These are phyloP conservation scores for Hydropsyche betteni DNA, from an alignment of 2,888 invertebrate species.

Conservation along the genomic window DNA sequence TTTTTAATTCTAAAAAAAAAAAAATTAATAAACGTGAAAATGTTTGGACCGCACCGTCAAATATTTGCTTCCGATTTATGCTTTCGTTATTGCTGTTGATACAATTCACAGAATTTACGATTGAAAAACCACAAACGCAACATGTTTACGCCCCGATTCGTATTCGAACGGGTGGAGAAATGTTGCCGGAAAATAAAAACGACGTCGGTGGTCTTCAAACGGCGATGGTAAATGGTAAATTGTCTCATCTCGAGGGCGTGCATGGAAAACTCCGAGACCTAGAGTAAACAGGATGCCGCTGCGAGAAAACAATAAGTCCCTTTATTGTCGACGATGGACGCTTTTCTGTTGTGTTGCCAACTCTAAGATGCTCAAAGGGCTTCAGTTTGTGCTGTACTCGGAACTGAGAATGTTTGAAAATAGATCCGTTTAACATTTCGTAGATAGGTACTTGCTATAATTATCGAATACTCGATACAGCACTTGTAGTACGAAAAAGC, in stretches of 20 bases:
- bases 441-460: no score
- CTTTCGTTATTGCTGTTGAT: neutral
- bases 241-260: conserved; percentile 15
- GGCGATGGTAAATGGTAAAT: conserved; percentile 6
- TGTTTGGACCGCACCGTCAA: neutral
- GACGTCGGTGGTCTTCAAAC: conserved; percentile 28
- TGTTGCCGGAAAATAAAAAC: conserved; percentile 3
- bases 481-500: no score
- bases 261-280: neutral
- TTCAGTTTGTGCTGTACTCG: no score
- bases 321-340: conserved; percentile 5
- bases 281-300: conserved; percentile 28
- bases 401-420: no score
- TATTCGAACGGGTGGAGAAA: neutral
- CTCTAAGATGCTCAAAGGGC: neutral
- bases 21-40: no score
- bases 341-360: neutral
- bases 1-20: no score
- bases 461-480: no score
- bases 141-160: conserved; percentile 13
- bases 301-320: conserved; percentile 20
- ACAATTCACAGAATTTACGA: conserved; percentile 28
- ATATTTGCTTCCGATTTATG: conserved; percentile 4
- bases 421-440: no score
- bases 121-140: conserved; percentile 29